Base-by-base conservation (phyloP, 2,888 invertebrate species). In the Pristionchus exspectatus region DNA sequence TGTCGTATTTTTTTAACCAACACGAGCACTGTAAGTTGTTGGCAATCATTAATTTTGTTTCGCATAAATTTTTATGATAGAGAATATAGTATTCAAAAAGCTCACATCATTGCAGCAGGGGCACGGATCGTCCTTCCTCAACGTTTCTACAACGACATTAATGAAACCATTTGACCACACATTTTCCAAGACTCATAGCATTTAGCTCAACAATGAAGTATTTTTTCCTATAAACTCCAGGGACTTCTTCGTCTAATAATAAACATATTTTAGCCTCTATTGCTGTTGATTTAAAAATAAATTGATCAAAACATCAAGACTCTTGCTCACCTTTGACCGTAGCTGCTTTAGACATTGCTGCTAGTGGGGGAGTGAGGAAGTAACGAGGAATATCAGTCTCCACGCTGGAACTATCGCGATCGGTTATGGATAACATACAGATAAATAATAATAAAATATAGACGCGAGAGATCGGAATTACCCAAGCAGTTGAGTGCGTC, bases 51-150 rank as follows among this genome's bases (percentile, higher is more conserved):
- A 44, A 44, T 44, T 44, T 9, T 5, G 44, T 44, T 44, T 44
- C 44, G 44, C 3, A 44, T 44, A 44, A 9, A 3, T 3, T 44
- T 44, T 44, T n/a, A n/a, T 44, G 4, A 44, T 5, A 44, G 44
- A 44, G 44, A 44, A 44, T 44, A 44, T 5, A 66, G n/a, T 27
- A n/a, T n/a, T 30, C 4, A 72, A 30, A 72, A 30, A 9, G 38
- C 74, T 74, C 74, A 74, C 74, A 74, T 74, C 74, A 18, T 38
- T 33, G 38, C 74, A 74, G 74, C 74, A 74, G 9, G 10, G 12
- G 9, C 74, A 74, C 1, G 38, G 38, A 38, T 74, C 74, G 0
- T 74, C 74, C 21, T 33, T 33, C n/a, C 30, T 33, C 14, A 74
- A 14, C 38, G 16, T 3, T 16, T 74, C 74, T 74, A 38, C 7